Base-by-base conservation (phyloP, 1,140 invertebrate genomes). In the Drosophila melanica region DNA sequence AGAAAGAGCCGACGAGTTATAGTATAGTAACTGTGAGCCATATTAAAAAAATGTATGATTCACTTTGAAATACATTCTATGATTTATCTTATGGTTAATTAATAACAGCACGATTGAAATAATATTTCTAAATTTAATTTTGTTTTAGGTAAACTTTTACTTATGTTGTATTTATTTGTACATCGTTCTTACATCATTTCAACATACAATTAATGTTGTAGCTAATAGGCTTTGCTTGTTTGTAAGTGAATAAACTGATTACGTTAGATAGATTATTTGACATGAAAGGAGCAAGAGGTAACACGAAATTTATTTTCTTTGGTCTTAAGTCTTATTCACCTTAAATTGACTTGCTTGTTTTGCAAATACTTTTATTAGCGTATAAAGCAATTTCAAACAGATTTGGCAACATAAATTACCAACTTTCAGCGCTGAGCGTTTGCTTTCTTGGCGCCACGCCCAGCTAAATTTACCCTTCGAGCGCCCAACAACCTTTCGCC, bases 371-470 rank as follows among this genome's bases (percentile, higher is more conserved):
- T 77, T 81, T 85, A 85, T 78, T 66, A 81, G 64, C 66, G 70
- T 72, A 75, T 81, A 86, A 81, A 81, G 72, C 65, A 79, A 81
- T 87, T 87, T 82, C 54, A 54, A 70, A 70, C 75, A 87, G 84
- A 78, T 87, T 86, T 82, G 65, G 54, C 75, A 87, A 73, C 79
- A 87, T 82, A 87, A 86, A 82, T 87, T 86, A 87, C 65, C 75
- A 75, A 72, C 75, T 65, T 69, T 72, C 33, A 44, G 50, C 35
- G 14, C 37, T 64, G 23, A 51, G 33, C 45, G 37, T 57, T 48
- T 12, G 42, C 41, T 62, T 41, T 45, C 54, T 73, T 77, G 73
- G 73, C 81, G 67, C 47, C 47, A 51, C 78, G 65, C 74, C 78
- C 75, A 75, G 80, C 75, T 64, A 50, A 50, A 54, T 6, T 47